Percentiles rank a stretch among this genome's conserved stretches.
phyloP scores from a whole-genome alignment of 2,113 vertebrate species.

The Lycaon pictus region DNA sequence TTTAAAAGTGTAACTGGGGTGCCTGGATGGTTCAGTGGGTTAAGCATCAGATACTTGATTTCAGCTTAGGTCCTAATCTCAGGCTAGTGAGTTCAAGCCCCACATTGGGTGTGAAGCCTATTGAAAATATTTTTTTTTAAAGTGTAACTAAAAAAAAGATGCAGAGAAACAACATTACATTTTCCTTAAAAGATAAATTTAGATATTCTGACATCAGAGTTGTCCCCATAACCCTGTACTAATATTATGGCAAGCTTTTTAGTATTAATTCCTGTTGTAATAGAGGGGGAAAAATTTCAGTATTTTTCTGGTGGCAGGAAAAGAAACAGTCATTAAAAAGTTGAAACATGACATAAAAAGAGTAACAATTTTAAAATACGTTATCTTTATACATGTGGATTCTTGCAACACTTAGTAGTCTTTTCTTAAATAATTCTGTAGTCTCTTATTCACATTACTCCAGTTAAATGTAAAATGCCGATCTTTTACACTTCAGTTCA shows the following conservation, averaged over 20 bases:
- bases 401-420: background rate
- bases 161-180: background rate
- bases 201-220: background rate
- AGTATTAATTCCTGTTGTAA: constrained; percentile 48
- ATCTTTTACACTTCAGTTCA: background rate
- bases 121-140: background rate
- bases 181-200: constrained; percentile 48
- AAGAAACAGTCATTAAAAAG: constrained; percentile 31
- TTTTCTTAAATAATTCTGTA: constrained; percentile 23
- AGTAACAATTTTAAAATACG: background rate
- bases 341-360: constrained; percentile 52
- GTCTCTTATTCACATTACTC: background rate
- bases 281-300: background rate
- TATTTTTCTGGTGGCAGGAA: constrained; percentile 21
- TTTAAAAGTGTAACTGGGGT: background rate
- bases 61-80: background rate
- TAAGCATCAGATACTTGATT: background rate
- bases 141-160: constrained; percentile 5
- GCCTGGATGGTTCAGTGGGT: background rate
- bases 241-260: background rate
- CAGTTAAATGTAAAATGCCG: background rate
- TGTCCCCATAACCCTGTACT: constrained; percentile 8
- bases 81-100: background rate
- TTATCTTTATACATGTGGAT: background rate
- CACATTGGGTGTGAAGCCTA: background rate